Percentiles rank a stretch among this genome's conserved stretches.
Evolutionary conservation across 2,113 vertebrate species (phyloP).

Genomic region (Drymodes brunneopygia): DNA sequence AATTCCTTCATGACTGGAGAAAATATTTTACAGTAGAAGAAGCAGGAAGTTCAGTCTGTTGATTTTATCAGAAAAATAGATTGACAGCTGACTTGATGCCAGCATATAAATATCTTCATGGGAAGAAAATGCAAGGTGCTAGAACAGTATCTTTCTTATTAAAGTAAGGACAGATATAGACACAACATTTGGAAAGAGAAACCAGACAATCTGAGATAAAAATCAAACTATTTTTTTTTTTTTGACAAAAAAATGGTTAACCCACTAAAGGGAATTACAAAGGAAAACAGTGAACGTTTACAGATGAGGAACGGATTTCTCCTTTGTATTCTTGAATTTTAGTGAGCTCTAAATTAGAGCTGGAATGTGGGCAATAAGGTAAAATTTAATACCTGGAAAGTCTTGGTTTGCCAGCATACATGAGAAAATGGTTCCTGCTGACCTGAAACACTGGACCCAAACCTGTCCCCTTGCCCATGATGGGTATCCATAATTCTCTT

Average conservation of each 20-base stretch:
- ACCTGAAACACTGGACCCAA: background rate
- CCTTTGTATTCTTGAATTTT: background rate
- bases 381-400: background rate
- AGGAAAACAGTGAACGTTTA: background rate
- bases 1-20: background rate
- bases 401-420: background rate
- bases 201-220: background rate
- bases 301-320: background rate
- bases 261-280: background rate
- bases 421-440: background rate
- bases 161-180: background rate
- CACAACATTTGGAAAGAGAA: background rate
- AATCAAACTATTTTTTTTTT: background rate
- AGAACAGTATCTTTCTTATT: background rate
- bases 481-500: background rate
- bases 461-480: background rate
- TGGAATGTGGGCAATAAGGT: background rate
- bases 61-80: background rate
- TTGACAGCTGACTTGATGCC: background rate
- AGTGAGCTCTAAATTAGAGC: background rate
- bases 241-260: background rate
- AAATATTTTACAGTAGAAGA: background rate
- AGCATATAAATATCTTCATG: background rate
- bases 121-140: background rate
- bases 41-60: background rate